Evolutionary conservation across 2,888 invertebrate genomes (phyloP).

Genomic region (Byasa hedistus): DNA sequence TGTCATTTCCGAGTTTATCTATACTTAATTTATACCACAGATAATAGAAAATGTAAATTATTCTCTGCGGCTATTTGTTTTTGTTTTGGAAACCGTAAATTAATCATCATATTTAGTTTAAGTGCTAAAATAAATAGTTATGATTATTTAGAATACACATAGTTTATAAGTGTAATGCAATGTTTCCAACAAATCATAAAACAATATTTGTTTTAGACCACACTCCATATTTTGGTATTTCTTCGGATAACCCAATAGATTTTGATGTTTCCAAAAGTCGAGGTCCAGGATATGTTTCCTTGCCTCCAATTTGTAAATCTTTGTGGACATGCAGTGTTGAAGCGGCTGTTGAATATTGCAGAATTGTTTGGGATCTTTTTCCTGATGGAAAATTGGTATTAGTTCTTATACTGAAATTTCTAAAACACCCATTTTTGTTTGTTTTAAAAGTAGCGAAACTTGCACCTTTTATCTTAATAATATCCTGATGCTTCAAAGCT

Average conservation of each 20-base stretch:
- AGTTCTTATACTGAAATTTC: conserved; percentile 26
- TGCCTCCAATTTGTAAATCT: conserved; percentile 93
- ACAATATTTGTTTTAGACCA: conserved; percentile 97
- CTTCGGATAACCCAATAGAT: conserved; percentile 89
- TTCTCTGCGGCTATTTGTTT: neutral
- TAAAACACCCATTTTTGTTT: no score
- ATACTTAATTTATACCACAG: neutral
- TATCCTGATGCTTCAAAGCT: no score
- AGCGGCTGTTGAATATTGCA: conserved; percentile 96
- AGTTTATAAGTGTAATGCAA: conserved; percentile 37
- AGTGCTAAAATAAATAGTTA: neutral
- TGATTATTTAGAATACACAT: neutral
- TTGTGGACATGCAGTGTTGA: conserved; percentile 98
- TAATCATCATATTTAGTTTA: neutral
- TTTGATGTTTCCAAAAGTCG: conserved; percentile 88
- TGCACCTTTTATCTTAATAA: no score
- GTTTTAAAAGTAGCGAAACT: no score
- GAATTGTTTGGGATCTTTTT: conserved; percentile 98
- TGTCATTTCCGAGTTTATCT: neutral
- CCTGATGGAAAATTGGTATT: conserved; percentile 92
- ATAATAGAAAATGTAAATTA: neutral
- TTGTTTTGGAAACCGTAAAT: neutral
- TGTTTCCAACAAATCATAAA: conserved; percentile 92
- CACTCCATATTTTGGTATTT: conserved; percentile 93
- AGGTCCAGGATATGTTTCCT: conserved; percentile 84